Base-by-base conservation (phyloP, 2,797 vertebrate genomes). In the Pachyuromys duprasi region DNA sequence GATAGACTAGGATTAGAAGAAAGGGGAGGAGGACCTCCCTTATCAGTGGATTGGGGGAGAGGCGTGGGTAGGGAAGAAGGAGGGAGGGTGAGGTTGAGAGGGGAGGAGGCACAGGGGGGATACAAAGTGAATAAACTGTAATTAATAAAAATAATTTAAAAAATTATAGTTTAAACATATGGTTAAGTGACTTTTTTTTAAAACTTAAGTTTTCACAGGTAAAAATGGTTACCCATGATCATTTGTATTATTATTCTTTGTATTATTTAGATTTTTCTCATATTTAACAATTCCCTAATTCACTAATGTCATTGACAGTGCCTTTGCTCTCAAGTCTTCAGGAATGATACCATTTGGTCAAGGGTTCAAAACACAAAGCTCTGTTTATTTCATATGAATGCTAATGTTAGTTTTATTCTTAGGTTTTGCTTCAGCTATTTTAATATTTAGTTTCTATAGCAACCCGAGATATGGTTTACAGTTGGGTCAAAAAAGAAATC, bases 361-460 rank as follows among this genome's bases (percentile, higher is more conserved):
- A 72, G 53, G 18, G 28, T 94, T 49, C 94, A 86, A 22, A 84
- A 36, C 39, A 89, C 36, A 90, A 86, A 83, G 11, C 11, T 87
- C 67, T 92, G 36, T 84, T 90, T 92, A 78, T 75, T 93, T 86
- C 82, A 74, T 81, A 31, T 79, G 90, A 97, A 94, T 24, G 9
- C 63, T 79, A 57, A 60, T 3, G 9, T 72, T 65, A 24, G 8
- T 84, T 95, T 90, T 96, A 92, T 95, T 95, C 69, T 93, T 92
- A 92, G 74, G 39, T 62, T 95, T 94, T 60, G 91, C 60, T 90
- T 95, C 15, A 36, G 86, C 12, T 91, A 65, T 83, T 97, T 95
- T 28, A 91, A 0, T 89, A 67, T 91, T 89, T 96, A 55, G 76
- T 97, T 96, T 96, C 91, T 95, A 39, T 97, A 97, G 95, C 92